These are phyloP conservation scores for Naja naja DNA, from an alignment of 2,113 vertebrate genomes.

Conservation along the genomic window DNA sequence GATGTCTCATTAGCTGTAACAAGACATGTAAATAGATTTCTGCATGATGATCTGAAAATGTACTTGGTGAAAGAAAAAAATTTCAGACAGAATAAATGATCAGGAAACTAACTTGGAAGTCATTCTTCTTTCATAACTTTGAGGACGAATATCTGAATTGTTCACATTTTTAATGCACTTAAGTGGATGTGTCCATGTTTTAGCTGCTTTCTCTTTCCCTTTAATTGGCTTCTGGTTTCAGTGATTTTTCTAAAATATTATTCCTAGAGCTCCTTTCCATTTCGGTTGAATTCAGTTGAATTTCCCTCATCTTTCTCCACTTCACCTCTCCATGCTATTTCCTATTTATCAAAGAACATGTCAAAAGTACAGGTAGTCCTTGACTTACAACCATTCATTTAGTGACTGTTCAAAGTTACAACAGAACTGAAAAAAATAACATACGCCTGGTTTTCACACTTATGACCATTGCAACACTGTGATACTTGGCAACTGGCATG, in stretches of 20 bases:
- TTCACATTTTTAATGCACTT: conserved; percentile 28
- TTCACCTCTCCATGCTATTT: conserved; percentile 3
- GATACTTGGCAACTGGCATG: not conserved
- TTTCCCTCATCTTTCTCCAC: conserved; percentile 33
- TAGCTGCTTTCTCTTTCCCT: not conserved
- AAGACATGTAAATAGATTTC: conserved; percentile 59
- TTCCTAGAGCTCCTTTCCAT: conserved; percentile 34
- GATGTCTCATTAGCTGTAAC: conserved; percentile 73
- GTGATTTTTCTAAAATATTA: conserved; percentile 53
- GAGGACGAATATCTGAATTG: conserved; percentile 31
- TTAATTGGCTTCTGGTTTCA: conserved; percentile 16
- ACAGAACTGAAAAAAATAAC: not conserved
- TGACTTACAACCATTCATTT: not conserved
- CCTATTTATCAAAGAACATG: conserved; percentile 30
- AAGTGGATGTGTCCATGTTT: conserved; percentile 13
- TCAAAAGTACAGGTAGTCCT: conserved; percentile 16
- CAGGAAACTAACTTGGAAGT: conserved; percentile 50
- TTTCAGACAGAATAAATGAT: conserved; percentile 63
- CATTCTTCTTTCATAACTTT: conserved; percentile 51
- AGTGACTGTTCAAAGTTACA: not conserved
- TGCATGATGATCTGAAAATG: conserved; percentile 43
- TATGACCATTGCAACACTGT: not conserved
- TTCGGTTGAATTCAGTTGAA: conserved; percentile 33
- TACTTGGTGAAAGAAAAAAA: conserved; percentile 35
- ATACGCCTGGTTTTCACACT: not conserved